phyloP scores from a whole-genome alignment of 2,888 invertebrate genomes.

The Gastrophysa polygoni region DNA sequence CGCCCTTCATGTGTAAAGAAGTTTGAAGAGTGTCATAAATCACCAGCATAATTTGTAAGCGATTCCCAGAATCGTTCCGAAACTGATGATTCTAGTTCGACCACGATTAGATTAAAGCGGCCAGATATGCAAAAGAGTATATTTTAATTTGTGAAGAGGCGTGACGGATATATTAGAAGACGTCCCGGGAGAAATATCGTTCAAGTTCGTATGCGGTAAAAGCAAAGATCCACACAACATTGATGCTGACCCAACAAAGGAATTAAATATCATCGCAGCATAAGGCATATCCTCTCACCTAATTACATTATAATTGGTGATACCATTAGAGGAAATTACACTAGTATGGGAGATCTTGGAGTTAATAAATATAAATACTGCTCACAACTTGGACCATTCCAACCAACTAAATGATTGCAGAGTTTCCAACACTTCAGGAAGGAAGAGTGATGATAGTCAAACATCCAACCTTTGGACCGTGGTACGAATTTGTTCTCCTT shows the following conservation, averaged over 20 bases:
- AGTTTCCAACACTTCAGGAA: background rate
- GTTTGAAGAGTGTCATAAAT: background rate
- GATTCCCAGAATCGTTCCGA: background rate
- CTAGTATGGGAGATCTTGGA: slow-evolving; percentile 27
- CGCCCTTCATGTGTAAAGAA: too few species aligned
- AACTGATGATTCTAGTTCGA: background rate
- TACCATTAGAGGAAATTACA: slow-evolving; percentile 37
- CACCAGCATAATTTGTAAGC: background rate
- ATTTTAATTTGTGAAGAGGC: slow-evolving; percentile 56
- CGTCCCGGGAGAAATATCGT: slow-evolving; percentile 54
- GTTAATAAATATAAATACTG: slow-evolving; percentile 22
- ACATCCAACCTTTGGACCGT: too few species aligned
- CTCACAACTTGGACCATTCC: background rate
- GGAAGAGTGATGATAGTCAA: background rate
- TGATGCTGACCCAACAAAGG: background rate
- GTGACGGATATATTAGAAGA: slow-evolving; percentile 53
- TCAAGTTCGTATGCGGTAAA: slow-evolving; percentile 33
- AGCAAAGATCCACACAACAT: background rate
- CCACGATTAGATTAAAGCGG: background rate
- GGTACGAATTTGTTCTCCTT: too few species aligned
- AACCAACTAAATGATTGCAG: background rate
- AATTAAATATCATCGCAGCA: background rate
- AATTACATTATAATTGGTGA: slow-evolving; percentile 53
- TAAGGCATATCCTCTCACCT: slow-evolving; percentile 25
- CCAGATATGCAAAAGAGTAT: slow-evolving; percentile 54